These are phyloP conservation scores for Neotragus pygmaeus DNA, from an alignment of 2,113 vertebrate species.

Conservation along the genomic window DNA sequence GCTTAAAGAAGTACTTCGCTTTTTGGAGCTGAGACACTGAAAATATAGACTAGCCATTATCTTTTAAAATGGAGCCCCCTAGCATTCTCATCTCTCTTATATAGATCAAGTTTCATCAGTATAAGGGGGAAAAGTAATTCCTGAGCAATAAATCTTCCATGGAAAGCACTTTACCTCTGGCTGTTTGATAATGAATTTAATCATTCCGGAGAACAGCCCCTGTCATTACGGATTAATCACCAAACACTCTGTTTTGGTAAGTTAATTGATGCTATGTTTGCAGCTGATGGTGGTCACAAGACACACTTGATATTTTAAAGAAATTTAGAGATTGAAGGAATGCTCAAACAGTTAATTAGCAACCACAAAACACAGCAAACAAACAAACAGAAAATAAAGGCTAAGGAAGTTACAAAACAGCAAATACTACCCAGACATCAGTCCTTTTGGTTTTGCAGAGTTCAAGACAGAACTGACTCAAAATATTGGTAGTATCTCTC, in stretches of 20 bases:
- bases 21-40: background rate
- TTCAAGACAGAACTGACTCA: background rate
- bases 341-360: slow-evolving; percentile 34
- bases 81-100: background rate
- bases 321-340: slow-evolving; percentile 37
- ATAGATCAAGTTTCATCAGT: background rate
- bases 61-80: background rate
- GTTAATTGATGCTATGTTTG: slow-evolving; percentile 61
- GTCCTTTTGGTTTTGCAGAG: background rate
- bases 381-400: background rate
- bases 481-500: background rate
- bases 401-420: background rate
- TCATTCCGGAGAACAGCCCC: slow-evolving; percentile 57
- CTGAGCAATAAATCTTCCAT: slow-evolving; percentile 57
- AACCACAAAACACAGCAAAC: slow-evolving; percentile 19
- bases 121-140: slow-evolving; percentile 21
- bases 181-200: slow-evolving; percentile 69
- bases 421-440: background rate
- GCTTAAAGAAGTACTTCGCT: background rate
- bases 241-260: slow-evolving; percentile 61
- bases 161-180: slow-evolving; percentile 40
- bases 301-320: slow-evolving; percentile 54
- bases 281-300: slow-evolving; percentile 36
- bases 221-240: slow-evolving; percentile 69
- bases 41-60: background rate